Base-by-base conservation (phyloP, 2,113 vertebrate species). In the Melanostigma gelatinosum region DNA sequence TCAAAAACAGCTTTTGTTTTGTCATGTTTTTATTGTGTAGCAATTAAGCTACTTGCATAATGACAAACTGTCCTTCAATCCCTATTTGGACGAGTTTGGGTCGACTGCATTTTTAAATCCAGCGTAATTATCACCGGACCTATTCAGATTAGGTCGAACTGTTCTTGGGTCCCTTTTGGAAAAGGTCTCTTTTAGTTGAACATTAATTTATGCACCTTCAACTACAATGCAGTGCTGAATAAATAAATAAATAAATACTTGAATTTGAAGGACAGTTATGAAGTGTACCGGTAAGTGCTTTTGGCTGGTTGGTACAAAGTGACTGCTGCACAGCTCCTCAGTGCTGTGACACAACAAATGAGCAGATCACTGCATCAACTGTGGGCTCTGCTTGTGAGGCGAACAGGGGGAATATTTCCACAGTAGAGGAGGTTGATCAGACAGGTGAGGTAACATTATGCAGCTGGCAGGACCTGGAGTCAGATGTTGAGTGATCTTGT, bases 401-500 rank as follows among this genome's bases (percentile, higher is more conserved):
- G 44, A 80, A 24, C 38, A 71, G 29, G n/a, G 34, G 52, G n/a
- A 65, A 15, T 46, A 61, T 50, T 77, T 73, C 58, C 60, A 34
- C 61, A 15, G 62, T 10, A 11, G 82, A 54, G 27, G 12, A 71
- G 64, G 74, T 58, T 22, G 22, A 42, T 78, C 66, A 54, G 40
- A 69, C 44, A 6, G 50, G 64, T 50, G 71, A 81, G 70, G 36
- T 46, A 32, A 69, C 60, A 63, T 66, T 32, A 60, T 77, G 63
- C 82, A 81, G 79, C 74, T 62, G 69, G 69, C 9, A 63, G 38
- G 44, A 80, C 62, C 63, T 66, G 29, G 27, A 75, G 75, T 72
- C 68, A 40, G 15, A 69, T 90, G 61, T 77, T 73, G 32, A 87
- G 60, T n/a, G 60, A 86, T 87, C 46, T 38, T 48, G 46, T 20